Base-by-base conservation (phyloP, 1,140 invertebrate species). In the Drosophila willistoni region DNA sequence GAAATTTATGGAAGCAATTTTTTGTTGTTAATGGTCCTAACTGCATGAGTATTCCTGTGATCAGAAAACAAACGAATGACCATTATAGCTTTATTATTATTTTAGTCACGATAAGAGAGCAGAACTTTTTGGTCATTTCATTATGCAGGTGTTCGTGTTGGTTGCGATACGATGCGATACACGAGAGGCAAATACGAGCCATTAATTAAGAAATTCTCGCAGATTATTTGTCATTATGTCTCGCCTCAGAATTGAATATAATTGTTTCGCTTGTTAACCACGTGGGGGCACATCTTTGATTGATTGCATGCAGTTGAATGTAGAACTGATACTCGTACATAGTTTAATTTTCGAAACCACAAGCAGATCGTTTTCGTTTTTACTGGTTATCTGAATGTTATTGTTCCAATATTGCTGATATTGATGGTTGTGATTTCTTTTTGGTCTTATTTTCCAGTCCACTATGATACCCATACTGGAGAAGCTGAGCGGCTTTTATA, bases 401-500 rank as follows among this genome's bases (percentile, higher is more conserved):
- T 57, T 14, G 33, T 44, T 57, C 1, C 14, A 47, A 51, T 56
- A 44, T 68, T 19, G 34, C 29, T 55, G 29, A 47, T 59, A 55
- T 66, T 59, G 10, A 39, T 34, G 12, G 51, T 17, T 14, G 3
- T 13, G 19, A 62, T 14, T 9, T 34, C 6, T 33, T 2, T 29
- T 3, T 47, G 7, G 7, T 42, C 14, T 22, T 14, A 36, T 29
- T 47, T 39, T 55, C 39, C 7, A 47, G 17, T 47, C 10, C 44
- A 79, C 25, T 14, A 92, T 92, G 91, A 77, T 91, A 59, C 81
- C 90, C 19, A 51, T 92, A 34, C 42, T 91, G 55, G 91, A 95
- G 81, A 96, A 96, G 87, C 89, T 96, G 39, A 93, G 93, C 73
- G 94, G 94, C 78, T 93, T 95, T 64, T 97, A 97, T 92, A 95